A percentile compares a stretch with the other conserved stretches of the same genome.
Evolutionary conservation across 2,888 invertebrate genomes (phyloP).

Genomic region (Tenthredo livida): DNA sequence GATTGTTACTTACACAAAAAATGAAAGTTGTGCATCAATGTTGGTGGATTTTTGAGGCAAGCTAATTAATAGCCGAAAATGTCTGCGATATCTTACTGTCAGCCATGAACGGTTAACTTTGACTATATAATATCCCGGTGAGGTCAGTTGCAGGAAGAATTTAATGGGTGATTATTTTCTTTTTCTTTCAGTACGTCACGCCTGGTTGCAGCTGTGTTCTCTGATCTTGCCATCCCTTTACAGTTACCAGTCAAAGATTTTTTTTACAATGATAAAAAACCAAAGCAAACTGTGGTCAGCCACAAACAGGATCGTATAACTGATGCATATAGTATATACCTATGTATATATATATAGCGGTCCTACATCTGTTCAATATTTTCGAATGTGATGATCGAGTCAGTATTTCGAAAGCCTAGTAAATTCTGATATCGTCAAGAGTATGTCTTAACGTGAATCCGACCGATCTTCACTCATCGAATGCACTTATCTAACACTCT

Average conservation of each 20-base stretch:
- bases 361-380: neutral
- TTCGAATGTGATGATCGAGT: neutral
- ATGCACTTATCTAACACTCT: neutral
- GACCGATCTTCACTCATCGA: neutral
- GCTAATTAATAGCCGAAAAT: neutral
- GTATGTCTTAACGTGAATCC: neutral
- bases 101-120: neutral
- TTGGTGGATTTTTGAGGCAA: neutral
- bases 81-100: neutral
- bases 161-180: slow-evolving; percentile 17
- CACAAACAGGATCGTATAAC: neutral
- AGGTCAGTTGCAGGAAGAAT: slow-evolving; percentile 29
- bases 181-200: slow-evolving; percentile 6
- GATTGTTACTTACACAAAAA: neutral
- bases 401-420: too few species aligned
- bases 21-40: too few species aligned
- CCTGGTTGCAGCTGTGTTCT: neutral
- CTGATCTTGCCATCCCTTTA: neutral
- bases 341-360: too few species aligned
- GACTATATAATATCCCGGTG: neutral
- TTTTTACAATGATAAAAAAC: neutral
- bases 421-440: neutral
- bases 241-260: slow-evolving; percentile 2
- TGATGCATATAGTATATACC: neutral
- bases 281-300: slow-evolving; percentile 26